Conservation (phyloP, 2,888 invertebrate species). For the Cinara cedri region DNA sequence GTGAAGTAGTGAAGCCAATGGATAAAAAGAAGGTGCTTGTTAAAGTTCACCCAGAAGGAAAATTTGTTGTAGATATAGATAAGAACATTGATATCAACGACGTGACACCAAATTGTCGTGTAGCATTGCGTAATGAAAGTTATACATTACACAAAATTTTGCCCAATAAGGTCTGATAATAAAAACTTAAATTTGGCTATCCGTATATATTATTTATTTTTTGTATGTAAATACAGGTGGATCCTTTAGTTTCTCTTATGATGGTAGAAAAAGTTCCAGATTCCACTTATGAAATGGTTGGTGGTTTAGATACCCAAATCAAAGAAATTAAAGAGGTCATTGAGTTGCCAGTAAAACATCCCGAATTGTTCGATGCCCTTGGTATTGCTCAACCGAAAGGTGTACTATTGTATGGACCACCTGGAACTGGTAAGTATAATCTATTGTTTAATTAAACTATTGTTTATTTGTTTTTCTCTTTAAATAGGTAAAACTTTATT, state of each 20-base stretch:
- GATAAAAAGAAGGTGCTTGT: slow-evolving; percentile 99
- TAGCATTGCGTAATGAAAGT: slow-evolving; percentile 96
- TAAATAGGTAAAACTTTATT: slow-evolving; percentile 89
- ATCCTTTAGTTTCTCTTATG: slow-evolving; percentile 98
- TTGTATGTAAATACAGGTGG: slow-evolving; percentile 69
- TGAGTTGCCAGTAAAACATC: slow-evolving; percentile 98
- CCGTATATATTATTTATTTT: neutral
- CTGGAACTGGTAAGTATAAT: slow-evolving; percentile 71
- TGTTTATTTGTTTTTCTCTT: neutral
- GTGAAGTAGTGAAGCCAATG: slow-evolving; percentile 99
- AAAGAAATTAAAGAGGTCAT: slow-evolving; percentile 99
- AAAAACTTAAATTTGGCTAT: neutral
- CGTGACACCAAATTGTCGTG: slow-evolving; percentile 96
- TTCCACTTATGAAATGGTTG: slow-evolving; percentile 99
- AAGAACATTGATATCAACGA: slow-evolving; percentile 98
- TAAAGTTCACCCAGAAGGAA: slow-evolving; percentile 99
- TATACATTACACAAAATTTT: slow-evolving; percentile 98
- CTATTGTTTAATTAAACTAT: too few relatives aligned
- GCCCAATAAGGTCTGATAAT: slow-evolving; percentile 88
- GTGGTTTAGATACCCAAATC: slow-evolving; percentile 98
- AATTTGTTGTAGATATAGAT: slow-evolving; percentile 98
- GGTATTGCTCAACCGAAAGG: slow-evolving; percentile 99
- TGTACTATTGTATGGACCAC: slow-evolving; percentile 96
- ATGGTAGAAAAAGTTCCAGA: slow-evolving; percentile 99
- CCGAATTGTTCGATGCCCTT: slow-evolving; percentile 97